These are phyloP conservation scores for Flexamia atlantica DNA, from an alignment of 2,888 invertebrate genomes.

Conservation along the genomic window DNA sequence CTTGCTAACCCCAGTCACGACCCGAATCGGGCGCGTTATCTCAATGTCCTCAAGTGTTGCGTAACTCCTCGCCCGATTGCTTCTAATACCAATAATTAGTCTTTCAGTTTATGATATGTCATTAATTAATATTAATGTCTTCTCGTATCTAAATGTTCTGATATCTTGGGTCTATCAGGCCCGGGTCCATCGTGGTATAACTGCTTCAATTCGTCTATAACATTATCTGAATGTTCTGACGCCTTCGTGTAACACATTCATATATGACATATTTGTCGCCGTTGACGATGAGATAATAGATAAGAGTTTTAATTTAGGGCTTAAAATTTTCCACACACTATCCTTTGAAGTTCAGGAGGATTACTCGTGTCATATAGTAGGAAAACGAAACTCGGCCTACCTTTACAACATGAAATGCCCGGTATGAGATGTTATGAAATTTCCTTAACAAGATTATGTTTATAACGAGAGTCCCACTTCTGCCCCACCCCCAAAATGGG, in stretches of 20 bases:
- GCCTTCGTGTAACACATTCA: not conserved
- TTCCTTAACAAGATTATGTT: too few relatives aligned
- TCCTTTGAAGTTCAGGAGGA: too few relatives aligned
- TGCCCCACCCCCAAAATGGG: too few relatives aligned
- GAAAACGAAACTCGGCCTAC: too few relatives aligned
- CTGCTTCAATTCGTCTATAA: not conserved
- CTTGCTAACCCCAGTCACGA: not conserved
- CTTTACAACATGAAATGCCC: too few relatives aligned
- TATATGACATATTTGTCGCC: not conserved
- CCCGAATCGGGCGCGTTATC: not conserved
- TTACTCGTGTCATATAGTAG: too few relatives aligned
- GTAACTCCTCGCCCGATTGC: not conserved
- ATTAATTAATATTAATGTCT: constrained; percentile 46
- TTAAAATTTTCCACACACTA: too few relatives aligned
- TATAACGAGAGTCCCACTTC: too few relatives aligned
- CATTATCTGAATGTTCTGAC: not conserved
- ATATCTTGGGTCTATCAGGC: not conserved
- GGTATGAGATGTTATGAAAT: too few relatives aligned
- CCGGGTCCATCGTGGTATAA: not conserved
- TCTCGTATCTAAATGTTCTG: constrained; percentile 21
- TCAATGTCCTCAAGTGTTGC: constrained; percentile 16
- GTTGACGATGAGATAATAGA: constrained; percentile 1
- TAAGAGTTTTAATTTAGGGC: not conserved
- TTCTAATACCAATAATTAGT: constrained; percentile 57
- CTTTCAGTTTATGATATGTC: constrained; percentile 33